These are phyloP conservation scores for Mimumesa dahlbomi DNA, from an alignment of 2,888 invertebrate species.

Conservation along the genomic window DNA sequence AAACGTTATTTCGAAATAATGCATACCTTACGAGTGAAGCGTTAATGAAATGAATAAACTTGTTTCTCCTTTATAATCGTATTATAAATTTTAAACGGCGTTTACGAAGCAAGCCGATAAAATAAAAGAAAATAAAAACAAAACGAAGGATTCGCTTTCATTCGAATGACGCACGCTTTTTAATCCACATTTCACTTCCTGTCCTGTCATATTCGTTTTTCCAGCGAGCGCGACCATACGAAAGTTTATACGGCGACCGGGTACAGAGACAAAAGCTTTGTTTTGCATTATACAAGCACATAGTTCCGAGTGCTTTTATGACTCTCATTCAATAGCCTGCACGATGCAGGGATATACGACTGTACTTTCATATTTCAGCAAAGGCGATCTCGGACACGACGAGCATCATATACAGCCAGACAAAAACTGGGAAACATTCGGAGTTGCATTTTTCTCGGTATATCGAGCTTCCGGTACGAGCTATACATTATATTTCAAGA, in stretches of 20 bases:
- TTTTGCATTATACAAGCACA: background rate
- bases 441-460: conserved; percentile 10
- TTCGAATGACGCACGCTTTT: background rate
- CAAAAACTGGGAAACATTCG: background rate
- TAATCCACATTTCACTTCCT: background rate
- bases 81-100: too few relatives aligned
- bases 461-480: conserved; percentile 6
- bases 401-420: background rate
- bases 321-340: background rate
- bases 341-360: conserved; percentile 1
- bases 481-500: background rate
- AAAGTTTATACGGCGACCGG: background rate
- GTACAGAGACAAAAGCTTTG: conserved; percentile 19
- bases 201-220: background rate
- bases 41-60: too few relatives aligned
- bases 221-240: background rate
- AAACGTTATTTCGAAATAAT: too few relatives aligned
- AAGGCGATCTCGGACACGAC: conserved; percentile 9
- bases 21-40: too few relatives aligned
- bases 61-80: too few relatives aligned
- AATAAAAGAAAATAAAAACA: background rate
- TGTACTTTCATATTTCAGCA: conserved; percentile 9
- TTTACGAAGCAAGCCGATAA: too few relatives aligned
- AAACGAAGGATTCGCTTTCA: background rate
- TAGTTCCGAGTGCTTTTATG: background rate